These are phyloP conservation scores for Passer montanus DNA, from an alignment of 2,113 vertebrate species.

Conservation along the genomic window DNA sequence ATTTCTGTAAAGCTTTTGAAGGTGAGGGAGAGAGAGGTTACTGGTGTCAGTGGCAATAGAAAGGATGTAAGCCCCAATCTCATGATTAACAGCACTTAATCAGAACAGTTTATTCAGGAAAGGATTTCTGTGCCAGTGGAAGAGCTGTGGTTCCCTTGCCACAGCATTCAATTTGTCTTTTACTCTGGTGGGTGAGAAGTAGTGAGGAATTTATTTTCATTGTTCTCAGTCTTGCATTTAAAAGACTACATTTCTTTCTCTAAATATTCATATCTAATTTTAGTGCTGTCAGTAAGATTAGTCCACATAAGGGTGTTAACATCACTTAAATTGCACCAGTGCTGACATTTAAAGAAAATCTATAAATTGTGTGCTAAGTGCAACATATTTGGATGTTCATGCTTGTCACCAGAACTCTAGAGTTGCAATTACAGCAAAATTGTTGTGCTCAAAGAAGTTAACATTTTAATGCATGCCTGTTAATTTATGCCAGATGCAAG, in stretches of 20 bases:
- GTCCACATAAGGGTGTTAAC: background rate
- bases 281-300: background rate
- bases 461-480: background rate
- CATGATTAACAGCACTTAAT: background rate
- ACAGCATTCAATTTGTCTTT: background rate
- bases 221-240: background rate
- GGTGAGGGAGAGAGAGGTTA: background rate
- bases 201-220: background rate
- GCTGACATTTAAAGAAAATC: constrained; percentile 5
- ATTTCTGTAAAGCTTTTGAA: constrained; percentile 7
- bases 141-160: background rate
- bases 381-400: background rate
- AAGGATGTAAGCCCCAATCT: background rate
- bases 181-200: background rate
- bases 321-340: background rate
- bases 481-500: background rate
- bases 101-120: background rate
- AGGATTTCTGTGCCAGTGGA: background rate
- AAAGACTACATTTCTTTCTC: background rate
- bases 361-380: background rate
- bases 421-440: constrained; percentile 2
- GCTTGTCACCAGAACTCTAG: background rate
- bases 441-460: background rate
- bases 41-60: background rate
- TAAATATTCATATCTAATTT: background rate